Percentiles rank a stretch among this genome's conserved stretches.
These are phyloP conservation scores for Noctua pronuba DNA, from an alignment of 2,888 invertebrate species.

Conservation along the genomic window DNA sequence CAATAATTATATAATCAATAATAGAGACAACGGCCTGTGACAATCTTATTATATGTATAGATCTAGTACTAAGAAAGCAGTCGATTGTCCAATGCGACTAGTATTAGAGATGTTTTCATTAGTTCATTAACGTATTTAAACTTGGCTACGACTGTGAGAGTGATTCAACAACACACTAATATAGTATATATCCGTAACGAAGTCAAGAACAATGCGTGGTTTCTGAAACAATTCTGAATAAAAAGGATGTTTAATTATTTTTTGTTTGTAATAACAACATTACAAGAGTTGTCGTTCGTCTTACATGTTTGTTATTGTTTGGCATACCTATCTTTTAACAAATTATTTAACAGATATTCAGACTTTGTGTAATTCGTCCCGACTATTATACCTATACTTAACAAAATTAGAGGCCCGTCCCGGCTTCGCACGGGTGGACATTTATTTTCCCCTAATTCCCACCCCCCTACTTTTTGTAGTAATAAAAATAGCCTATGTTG, in stretches of 20 bases:
- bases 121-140: conserved; percentile 48
- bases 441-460: too few species aligned
- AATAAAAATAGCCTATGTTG: too few species aligned
- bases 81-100: not conserved
- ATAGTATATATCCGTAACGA: conserved; percentile 1
- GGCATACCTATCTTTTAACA: not conserved
- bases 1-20: too few species aligned
- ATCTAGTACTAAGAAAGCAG: not conserved
- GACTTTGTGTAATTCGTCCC: too few species aligned
- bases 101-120: conserved; percentile 11
- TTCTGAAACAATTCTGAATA: conserved; percentile 10
- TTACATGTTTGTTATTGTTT: conserved; percentile 7
- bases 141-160: conserved; percentile 40
- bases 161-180: conserved; percentile 36
- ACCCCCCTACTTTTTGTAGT: too few species aligned
- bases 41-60: too few species aligned
- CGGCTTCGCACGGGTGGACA: too few species aligned
- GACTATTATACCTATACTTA: too few species aligned
- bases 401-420: too few species aligned
- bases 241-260: conserved; percentile 24
- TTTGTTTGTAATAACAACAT: conserved; percentile 13
- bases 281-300: not conserved
- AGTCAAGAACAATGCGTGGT: conserved; percentile 9
- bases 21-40: too few species aligned
- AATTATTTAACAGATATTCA: not conserved